A percentile compares a stretch with the other conserved stretches of the same genome.
These are phyloP conservation scores for Eospalax fontanierii DNA, from an alignment of 2,797 vertebrate genomes.

Conservation along the genomic window DNA sequence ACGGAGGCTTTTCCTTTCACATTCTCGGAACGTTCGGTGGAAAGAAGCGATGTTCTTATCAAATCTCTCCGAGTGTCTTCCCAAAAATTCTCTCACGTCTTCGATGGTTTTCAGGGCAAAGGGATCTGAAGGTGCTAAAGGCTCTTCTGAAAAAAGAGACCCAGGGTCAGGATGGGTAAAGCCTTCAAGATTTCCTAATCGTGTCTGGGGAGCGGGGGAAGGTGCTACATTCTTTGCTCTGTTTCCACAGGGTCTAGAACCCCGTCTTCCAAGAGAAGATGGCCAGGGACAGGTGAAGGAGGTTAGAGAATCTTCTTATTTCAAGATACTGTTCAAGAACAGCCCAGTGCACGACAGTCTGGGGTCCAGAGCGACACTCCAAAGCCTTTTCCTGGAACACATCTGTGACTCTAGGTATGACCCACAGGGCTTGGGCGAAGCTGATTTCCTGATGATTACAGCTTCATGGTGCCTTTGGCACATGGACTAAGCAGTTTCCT, in stretches of 20 bases:
- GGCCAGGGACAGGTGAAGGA: not conserved
- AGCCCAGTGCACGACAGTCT: not conserved
- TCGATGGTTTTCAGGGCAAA: conserved; percentile 95
- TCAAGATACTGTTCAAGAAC: not conserved
- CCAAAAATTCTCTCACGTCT: conserved; percentile 95
- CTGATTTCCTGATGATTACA: not conserved
- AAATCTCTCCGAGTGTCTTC: conserved; percentile 94
- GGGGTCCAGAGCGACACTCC: not conserved
- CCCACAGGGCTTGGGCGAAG: not conserved
- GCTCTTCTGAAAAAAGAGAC: conserved; percentile 88
- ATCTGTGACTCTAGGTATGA: not conserved
- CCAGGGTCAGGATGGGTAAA: conserved; percentile 62
- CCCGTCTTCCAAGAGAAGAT: not conserved
- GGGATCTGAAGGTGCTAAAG: conserved; percentile 85
- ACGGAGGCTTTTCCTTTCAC: conserved; percentile 95
- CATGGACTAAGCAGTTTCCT: not conserved
- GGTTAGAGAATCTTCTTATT: not conserved
- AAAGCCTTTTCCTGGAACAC: not conserved
- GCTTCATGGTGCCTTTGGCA: not conserved
- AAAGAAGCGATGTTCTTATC: conserved; percentile 94
- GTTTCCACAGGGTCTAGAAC: not conserved
- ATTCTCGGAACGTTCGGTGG: conserved; percentile 93
- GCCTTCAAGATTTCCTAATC: not conserved
- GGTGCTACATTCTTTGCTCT: not conserved
- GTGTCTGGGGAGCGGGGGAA: not conserved